Base-by-base conservation (phyloP, 2,113 vertebrate genomes). In the Equus quagga region DNA sequence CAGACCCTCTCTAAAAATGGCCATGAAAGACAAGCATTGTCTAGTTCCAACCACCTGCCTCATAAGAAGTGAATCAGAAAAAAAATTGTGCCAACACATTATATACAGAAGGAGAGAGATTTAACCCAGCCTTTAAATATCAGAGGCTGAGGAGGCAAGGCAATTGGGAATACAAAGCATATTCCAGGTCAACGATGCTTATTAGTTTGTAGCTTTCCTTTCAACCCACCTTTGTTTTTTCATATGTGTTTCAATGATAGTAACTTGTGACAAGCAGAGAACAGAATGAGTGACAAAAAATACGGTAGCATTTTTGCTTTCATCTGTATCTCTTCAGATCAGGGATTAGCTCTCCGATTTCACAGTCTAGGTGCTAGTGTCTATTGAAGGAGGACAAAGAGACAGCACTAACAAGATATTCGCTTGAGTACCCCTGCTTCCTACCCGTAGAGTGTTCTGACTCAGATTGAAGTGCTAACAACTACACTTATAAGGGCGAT, bases 301-400 rank as follows among this genome's bases (percentile, higher is more conserved):
- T 28, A 67, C 1, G 54, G 17, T 2, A 64, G 19, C 13, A 64
- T n/a, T 70, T 84, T 86, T 83, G 26, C 60, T 93, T 89, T 87
- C 49, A 80, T 85, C 14, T 46, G 6, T 41, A 23, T 89, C 6
- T 83, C 14, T 85, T 93, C 49, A 80, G 69, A 87, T 82, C 26
- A 92, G 58, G 94, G 60, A 89, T 46, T 56, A 82, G 62, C 26
- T 31, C 65, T 97, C 64, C 18, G 12, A 36, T 84, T 92, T 87
- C 64, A 83, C 69, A 83, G 70, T 69, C 28, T 31, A 75, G 23
- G 31, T 67, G 28, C 14, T 51, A 54, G 15, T 41, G 8, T 82
- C 36, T 64, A 9, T n/a, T 90, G 36, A 89, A 62, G 79, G 31
- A 60, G 2, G 41, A 46, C 15, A 31, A 60, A 33, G 46, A 60